A percentile compares a stretch with the other conserved stretches of the same genome.
These are phyloP conservation scores for Paramuricea clavata DNA, from an alignment of 92 coral and sea anemone species.

Conservation along the genomic window DNA sequence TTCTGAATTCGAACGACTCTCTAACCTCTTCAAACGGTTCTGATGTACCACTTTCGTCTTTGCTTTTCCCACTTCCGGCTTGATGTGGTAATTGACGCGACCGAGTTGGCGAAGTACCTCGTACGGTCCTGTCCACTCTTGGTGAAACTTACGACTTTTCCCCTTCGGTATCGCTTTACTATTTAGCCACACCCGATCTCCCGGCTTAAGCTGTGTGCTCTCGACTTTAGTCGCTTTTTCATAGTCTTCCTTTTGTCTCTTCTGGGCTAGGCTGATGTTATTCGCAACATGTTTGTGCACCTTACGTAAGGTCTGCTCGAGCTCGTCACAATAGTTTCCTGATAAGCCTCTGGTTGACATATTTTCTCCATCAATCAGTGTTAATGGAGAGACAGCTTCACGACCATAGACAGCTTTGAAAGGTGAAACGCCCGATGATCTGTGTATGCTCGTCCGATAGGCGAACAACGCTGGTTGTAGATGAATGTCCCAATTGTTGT, in stretches of 20 bases:
- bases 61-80: not conserved
- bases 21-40: not conserved
- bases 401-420: constrained; percentile 7
- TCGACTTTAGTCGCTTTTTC: not conserved
- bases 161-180: not conserved
- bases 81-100: not conserved
- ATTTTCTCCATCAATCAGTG: not conserved
- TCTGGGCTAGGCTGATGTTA: not conserved
- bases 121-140: constrained; percentile 37
- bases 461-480: not conserved
- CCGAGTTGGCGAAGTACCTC: not conserved
- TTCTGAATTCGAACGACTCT: not conserved
- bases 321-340: constrained; percentile 14
- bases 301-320: not conserved
- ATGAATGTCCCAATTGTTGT: not conserved
- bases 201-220: not conserved
- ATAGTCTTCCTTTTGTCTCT: not conserved
- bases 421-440: not conserved
- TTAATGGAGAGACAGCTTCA: not conserved
- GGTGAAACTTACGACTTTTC: constrained; percentile 39
- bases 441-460: not conserved
- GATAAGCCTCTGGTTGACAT: not conserved
- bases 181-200: constrained; percentile 43
- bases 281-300: not conserved
- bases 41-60: not conserved